Base-by-base conservation (phyloP, 1,140 invertebrate species). In the Platorchestia sp. region DNA sequence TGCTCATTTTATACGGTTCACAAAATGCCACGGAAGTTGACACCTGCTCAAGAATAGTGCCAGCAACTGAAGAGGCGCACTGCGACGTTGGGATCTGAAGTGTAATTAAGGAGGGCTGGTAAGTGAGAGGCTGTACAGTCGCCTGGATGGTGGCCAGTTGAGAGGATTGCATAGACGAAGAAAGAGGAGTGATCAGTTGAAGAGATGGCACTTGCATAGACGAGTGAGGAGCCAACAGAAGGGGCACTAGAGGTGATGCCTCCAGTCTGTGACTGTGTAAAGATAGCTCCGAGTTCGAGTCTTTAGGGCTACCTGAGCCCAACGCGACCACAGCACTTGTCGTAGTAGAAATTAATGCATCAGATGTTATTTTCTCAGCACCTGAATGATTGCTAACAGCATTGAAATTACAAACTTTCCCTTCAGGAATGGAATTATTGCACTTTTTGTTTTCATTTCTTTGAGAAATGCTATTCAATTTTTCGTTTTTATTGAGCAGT, bases 71-170 rank as follows among this genome's bases (percentile, higher is more conserved):
- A 45, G 45, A 45, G 22, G 91, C 45, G 45, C 45, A 45, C 22
- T 93, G 43, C 16, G 91, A 93, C 14, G 87, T 89, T 19, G 91
- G 91, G 0, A 93, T 40, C 45, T 93, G 91, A 10, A 93, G 91
- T 6, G 91, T 93, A 93, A 93, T 45, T 42, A 93, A 44, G 45
- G 91, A 93, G 36, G 91, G 91, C 40, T 93, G 91, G 91, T 93
- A 45, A 42, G 45, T 45, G 45, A 93, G 43, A n/a, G 91, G 91
- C 45, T 44, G 91, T 7, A 93, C 91, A 40, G 91, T 45, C 16
- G 43, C 91, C 45, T 93, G 91, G 19, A 93, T 45, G 91, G 91
- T 93, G 36, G 91, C 91, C 44, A 93, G 91, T 0, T 93, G 43
- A 93, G 91, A 93, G 6, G 91, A 41, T 44, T 41, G 43, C 87